Conservation (phyloP, 2,797 vertebrate genomes). For the Tokudaia muenninki region DNA sequence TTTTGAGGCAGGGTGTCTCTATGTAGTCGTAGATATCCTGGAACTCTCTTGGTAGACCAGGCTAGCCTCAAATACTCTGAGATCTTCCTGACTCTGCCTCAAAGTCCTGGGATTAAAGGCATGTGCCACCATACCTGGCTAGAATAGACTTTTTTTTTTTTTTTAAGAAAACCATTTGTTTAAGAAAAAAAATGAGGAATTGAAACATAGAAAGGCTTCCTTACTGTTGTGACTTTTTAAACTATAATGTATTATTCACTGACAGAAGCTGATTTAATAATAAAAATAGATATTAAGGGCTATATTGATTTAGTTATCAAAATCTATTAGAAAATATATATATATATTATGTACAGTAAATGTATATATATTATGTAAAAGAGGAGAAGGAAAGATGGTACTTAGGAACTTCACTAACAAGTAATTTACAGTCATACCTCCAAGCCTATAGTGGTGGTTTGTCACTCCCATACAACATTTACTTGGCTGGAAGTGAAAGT, state of each 20-base stretch:
- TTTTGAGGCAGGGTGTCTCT: background rate
- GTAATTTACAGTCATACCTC: background rate
- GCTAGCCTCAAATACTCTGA: background rate
- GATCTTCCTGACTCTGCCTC: background rate
- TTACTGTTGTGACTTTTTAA: background rate
- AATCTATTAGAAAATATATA: background rate
- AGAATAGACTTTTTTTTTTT: background rate
- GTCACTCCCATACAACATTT: background rate
- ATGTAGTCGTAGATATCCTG: background rate
- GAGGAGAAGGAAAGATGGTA: background rate
- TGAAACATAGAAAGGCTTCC: background rate
- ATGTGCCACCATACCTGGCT: background rate
- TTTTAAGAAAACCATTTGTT: background rate
- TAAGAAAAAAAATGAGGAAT: background rate
- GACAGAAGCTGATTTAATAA: constrained; percentile 43
- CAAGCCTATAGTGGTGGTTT: background rate
- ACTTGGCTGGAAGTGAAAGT: constrained; percentile 21
- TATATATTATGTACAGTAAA: background rate
- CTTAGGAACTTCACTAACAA: background rate
- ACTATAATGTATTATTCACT: constrained; percentile 11
- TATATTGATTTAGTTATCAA: background rate
- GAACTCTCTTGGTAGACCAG: background rate
- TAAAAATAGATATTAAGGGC: background rate
- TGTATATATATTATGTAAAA: background rate
- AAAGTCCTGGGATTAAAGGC: background rate